phyloP scores from a whole-genome alignment of 2,113 vertebrate species.

The Planiliza haematocheilus region DNA sequence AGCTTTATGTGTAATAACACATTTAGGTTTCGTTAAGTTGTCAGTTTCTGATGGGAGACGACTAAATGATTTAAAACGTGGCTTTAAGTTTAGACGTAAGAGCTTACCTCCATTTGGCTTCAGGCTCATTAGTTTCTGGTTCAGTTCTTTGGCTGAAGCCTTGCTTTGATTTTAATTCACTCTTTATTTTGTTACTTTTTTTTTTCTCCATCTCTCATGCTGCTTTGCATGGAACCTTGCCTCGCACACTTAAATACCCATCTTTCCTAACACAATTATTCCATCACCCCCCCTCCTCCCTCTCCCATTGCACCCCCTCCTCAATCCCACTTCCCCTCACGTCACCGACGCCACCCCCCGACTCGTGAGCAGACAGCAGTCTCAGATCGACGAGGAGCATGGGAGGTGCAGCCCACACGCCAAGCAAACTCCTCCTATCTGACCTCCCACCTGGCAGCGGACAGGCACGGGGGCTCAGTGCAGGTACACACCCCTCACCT shows the following conservation, averaged over 20 bases:
- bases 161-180: conserved; percentile 78
- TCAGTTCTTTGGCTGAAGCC: conserved; percentile 82
- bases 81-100: not conserved
- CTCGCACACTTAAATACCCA: conserved; percentile 62
- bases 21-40: no score
- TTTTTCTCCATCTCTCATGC: conserved; percentile 73
- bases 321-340: conserved; percentile 48
- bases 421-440: conserved; percentile 98
- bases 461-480: conserved; percentile 99
- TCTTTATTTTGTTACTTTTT: conserved; percentile 61
- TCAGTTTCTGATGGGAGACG: no score
- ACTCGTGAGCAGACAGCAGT: conserved; percentile 87
- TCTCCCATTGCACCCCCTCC: conserved; percentile 45
- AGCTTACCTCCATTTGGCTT: conserved; percentile 52
- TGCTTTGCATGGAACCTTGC: conserved; percentile 80
- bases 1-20: no score
- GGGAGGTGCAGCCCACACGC: conserved; percentile 96
- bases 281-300: conserved; percentile 53
- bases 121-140: conserved; percentile 74
- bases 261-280: conserved; percentile 70
- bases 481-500: conserved; percentile 90
- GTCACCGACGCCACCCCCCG: conserved; percentile 61
- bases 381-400: conserved; percentile 96
- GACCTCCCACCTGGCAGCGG: conserved; percentile 96
- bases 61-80: no score